phyloP scores from a whole-genome alignment of 2,888 invertebrate genomes.

The Branchipolynoe longqiensis region DNA sequence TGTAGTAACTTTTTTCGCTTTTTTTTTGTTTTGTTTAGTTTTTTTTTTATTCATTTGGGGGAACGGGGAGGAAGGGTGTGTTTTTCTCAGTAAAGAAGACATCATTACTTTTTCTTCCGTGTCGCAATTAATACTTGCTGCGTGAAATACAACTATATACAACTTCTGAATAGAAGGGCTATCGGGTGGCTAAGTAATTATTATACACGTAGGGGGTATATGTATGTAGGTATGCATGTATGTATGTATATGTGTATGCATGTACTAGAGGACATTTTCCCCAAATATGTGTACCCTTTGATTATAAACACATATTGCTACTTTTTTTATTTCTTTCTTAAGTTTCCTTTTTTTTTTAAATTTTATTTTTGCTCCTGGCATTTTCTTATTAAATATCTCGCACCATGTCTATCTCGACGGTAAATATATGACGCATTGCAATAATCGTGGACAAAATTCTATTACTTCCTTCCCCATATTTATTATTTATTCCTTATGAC shows the following conservation, averaged over 20 bases:
- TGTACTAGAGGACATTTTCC: neutral
- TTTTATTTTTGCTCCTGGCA: too few species aligned
- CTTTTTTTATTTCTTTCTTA: neutral
- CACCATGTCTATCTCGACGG: slow-evolving; percentile 19
- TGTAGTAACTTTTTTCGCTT: neutral
- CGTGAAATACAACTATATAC: slow-evolving; percentile 36
- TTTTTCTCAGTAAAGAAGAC: too few species aligned
- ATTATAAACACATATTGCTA: slow-evolving; percentile 16
- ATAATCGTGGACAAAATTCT: slow-evolving; percentile 39
- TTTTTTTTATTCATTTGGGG: neutral
- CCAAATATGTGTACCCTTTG: neutral
- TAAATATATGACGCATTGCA: neutral
- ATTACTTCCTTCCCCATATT: slow-evolving; percentile 7
- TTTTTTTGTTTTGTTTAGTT: neutral
- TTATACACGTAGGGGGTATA: slow-evolving; percentile 42
- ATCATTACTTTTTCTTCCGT: neutral
- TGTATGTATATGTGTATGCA: slow-evolving; percentile 14
- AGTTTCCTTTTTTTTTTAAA: neutral
- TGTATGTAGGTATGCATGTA: slow-evolving; percentile 39
- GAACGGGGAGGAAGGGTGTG: neutral
- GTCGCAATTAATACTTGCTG: slow-evolving; percentile 16
- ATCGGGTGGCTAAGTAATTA: slow-evolving; percentile 33
- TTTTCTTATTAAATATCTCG: neutral
- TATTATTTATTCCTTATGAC: too few species aligned
- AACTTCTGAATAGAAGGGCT: slow-evolving; percentile 40